Evolutionary conservation across 2,113 vertebrate species (phyloP), one percentile per base, ranked within the genome.

Genomic region (Cisticola juncidis): DNA sequence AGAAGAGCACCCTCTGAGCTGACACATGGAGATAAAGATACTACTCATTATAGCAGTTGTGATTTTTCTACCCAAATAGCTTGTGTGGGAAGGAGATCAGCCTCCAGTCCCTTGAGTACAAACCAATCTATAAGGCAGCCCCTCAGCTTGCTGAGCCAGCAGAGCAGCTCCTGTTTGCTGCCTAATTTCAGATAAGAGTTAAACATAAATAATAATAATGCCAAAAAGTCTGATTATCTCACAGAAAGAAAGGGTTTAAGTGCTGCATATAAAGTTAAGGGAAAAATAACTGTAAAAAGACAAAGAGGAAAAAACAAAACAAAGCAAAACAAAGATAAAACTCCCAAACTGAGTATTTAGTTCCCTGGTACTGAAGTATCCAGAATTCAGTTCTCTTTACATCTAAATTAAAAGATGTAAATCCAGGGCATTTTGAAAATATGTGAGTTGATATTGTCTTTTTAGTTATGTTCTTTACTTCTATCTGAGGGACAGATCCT

Each of bases 1-100:
- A 68, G 47, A 90, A 92, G 60, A 92, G 72, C 72, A 82, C 47
- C 86, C 82, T 84, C 92, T 86, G 87, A 94, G 90, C 88, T 91
- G 92, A 94, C 83, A 74, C 69, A 60, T 1, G 9, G 74, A 86
- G 86, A 94, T 96, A 93, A 94, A 96, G 93, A 91, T 86, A 68
- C 83, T 69, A 78, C 84, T 96, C 81, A 92, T 96, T 94, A 96
- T 8, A 48, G 77, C 4, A 51, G 81, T 12, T 94, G 89, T 91
- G 90, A 94, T 95, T 97, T 96, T 94, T 92, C 88, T 84, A 92
- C 91, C 54, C 92, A 92, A 97, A 91, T 71, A 82, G 78, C 74
- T 62, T 88, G 15, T 77, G 76, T 80, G 76, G 71, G 38, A 91
- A 80, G 77, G 60, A 86, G 76, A 87, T 87, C 91, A 86, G 82